These are phyloP conservation scores for Axea sp. DNA, from an alignment of 2,888 invertebrate species.

Conservation along the genomic window DNA sequence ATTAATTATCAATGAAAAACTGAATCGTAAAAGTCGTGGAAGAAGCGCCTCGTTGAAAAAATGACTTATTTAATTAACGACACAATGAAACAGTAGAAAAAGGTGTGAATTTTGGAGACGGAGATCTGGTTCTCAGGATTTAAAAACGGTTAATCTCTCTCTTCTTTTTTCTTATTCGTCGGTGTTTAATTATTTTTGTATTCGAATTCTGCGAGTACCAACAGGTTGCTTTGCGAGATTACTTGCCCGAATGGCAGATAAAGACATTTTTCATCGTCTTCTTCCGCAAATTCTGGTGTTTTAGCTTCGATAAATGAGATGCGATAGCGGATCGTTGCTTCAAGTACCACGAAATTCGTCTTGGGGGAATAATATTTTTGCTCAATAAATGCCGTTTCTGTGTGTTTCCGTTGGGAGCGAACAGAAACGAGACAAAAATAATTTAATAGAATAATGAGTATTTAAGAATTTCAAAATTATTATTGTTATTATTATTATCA, in stretches of 20 bases:
- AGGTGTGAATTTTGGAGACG: slow-evolving; percentile 13
- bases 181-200: not conserved
- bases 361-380: not conserved
- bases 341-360: not conserved
- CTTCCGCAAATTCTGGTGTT: slow-evolving; percentile 35
- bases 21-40: slow-evolving; percentile 2
- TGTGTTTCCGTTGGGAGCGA: no score
- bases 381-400: no score
- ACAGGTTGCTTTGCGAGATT: slow-evolving; percentile 14
- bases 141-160: slow-evolving; percentile 6
- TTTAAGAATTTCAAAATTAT: no score
- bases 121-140: slow-evolving; percentile 9
- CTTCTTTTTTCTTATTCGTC: not conserved
- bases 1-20: slow-evolving; percentile 8
- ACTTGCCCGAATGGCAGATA: slow-evolving; percentile 28
- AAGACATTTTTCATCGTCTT: slow-evolving; percentile 14
- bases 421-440: no score
- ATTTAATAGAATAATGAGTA: no score
- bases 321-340: slow-evolving; percentile 13
- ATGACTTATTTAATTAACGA: not conserved
- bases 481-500: no score
- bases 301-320: slow-evolving; percentile 37
- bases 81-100: slow-evolving; percentile 15
- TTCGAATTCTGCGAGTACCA: slow-evolving; percentile 24
- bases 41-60: no score